phyloP scores from a whole-genome alignment of 2,888 invertebrate genomes.

The Lochmaea capreae region DNA sequence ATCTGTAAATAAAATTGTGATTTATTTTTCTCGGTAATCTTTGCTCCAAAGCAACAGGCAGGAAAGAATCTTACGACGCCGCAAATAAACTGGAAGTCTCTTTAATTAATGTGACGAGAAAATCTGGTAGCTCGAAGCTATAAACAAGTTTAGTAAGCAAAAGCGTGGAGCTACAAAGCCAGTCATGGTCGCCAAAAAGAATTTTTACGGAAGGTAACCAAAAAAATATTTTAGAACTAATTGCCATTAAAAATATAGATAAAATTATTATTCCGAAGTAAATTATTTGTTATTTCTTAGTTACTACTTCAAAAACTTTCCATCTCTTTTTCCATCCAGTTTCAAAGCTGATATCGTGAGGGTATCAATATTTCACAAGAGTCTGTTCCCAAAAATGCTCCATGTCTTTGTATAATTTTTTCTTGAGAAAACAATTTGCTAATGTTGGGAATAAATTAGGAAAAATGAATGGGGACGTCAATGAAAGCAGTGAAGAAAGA shows the following conservation, averaged over 20 bases:
- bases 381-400: too few relatives aligned
- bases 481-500: neutral
- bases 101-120: conserved; percentile 58
- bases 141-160: conserved; percentile 55
- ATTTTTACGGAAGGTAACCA: neutral
- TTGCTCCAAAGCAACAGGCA: conserved; percentile 23
- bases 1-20: too few relatives aligned
- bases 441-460: neutral
- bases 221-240: neutral
- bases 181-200: conserved; percentile 34
- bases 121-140: conserved; percentile 55
- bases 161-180: conserved; percentile 48
- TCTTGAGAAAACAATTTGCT: too few relatives aligned
- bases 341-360: too few relatives aligned
- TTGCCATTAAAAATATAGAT: neutral
- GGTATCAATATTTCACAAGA: too few relatives aligned
- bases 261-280: too few relatives aligned
- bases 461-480: neutral
- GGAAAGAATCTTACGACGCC: conserved; percentile 32
- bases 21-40: conserved; percentile 5
- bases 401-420: too few relatives aligned
- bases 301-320: too few relatives aligned
- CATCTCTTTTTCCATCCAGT: too few relatives aligned
- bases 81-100: conserved; percentile 50
- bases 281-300: too few relatives aligned